Percentiles rank a stretch among this genome's conserved stretches.
Evolutionary conservation across 2,113 vertebrate species (phyloP).

Genomic region (Garra rufa): DNA sequence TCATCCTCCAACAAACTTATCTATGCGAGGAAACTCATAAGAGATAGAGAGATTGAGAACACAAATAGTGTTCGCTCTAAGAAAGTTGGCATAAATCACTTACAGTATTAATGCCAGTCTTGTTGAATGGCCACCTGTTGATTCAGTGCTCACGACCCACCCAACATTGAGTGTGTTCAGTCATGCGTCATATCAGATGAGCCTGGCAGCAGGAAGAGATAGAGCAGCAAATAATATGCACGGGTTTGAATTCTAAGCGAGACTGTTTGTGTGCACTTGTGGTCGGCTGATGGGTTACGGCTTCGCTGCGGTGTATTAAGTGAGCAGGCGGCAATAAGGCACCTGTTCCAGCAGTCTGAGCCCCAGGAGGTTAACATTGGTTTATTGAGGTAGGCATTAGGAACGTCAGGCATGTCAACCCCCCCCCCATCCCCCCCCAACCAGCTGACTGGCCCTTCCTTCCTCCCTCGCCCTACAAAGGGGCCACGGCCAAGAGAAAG

Average conservation of each 20-base stretch:
- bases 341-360: constrained; percentile 65
- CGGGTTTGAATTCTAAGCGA: background rate
- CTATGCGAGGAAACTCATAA: background rate
- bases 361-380: constrained; percentile 56
- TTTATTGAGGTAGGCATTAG: constrained; percentile 67
- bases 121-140: constrained; percentile 74
- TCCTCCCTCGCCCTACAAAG: constrained; percentile 50
- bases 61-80: constrained; percentile 11
- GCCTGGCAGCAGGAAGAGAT: constrained; percentile 58
- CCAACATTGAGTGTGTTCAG: constrained; percentile 53
- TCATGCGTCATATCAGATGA: constrained; percentile 65
- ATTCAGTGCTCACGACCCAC: constrained; percentile 72
- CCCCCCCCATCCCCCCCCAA: background rate
- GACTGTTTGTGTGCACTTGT: constrained; percentile 30
- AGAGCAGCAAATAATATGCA: constrained; percentile 40
- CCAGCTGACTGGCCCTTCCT: constrained; percentile 53
- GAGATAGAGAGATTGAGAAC: background rate
- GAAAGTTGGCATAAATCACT: constrained; percentile 38
- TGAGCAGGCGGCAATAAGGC: constrained; percentile 54
- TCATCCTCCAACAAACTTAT: constrained; percentile 64
- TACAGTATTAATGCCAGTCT: constrained; percentile 52
- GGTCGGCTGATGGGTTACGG: background rate
- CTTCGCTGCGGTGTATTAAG: constrained; percentile 45
- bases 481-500: constrained; percentile 66
- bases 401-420: constrained; percentile 64